Evolutionary conservation across 2,888 invertebrate genomes (phyloP).

Genomic region (Andrena haemorrhoa): DNA sequence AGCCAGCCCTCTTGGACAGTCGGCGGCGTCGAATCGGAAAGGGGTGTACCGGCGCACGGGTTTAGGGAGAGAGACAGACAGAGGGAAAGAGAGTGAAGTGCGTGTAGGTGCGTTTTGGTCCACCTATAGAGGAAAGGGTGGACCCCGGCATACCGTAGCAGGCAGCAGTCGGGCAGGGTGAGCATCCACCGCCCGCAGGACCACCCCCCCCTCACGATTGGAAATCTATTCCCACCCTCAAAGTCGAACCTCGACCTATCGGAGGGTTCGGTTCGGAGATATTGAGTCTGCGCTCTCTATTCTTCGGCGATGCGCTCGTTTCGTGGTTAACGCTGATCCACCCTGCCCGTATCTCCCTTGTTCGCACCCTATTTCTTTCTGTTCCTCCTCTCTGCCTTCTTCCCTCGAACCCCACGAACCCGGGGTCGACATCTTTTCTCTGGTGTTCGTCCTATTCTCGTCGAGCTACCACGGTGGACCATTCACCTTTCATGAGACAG

Average conservation of each 20-base stretch:
- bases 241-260: conserved; percentile 85
- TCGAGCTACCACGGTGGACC: background rate
- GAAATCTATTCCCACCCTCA: conserved; percentile 85
- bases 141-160: conserved; percentile 65
- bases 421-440: background rate
- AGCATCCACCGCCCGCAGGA: conserved; percentile 70
- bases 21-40: conserved; percentile 69
- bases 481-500: background rate
- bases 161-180: conserved; percentile 67
- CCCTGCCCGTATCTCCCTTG: conserved; percentile 52
- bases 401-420: conserved; percentile 31
- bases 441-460: conserved; percentile 16
- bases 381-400: conserved; percentile 42
- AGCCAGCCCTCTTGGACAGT: conserved; percentile 59
- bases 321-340: conserved; percentile 50
- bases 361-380: conserved; percentile 63
- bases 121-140: conserved; percentile 83
- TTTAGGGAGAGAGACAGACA: background rate
- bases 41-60: conserved; percentile 67
- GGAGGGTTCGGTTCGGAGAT: conserved; percentile 84
- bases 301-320: conserved; percentile 60
- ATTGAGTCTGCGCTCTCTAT: conserved; percentile 84
- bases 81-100: conserved; percentile 70
- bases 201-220: conserved; percentile 83
- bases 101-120: conserved; percentile 85